Base-by-base conservation (phyloP, 2,888 invertebrate species). In the Drosophila diplacantha region DNA sequence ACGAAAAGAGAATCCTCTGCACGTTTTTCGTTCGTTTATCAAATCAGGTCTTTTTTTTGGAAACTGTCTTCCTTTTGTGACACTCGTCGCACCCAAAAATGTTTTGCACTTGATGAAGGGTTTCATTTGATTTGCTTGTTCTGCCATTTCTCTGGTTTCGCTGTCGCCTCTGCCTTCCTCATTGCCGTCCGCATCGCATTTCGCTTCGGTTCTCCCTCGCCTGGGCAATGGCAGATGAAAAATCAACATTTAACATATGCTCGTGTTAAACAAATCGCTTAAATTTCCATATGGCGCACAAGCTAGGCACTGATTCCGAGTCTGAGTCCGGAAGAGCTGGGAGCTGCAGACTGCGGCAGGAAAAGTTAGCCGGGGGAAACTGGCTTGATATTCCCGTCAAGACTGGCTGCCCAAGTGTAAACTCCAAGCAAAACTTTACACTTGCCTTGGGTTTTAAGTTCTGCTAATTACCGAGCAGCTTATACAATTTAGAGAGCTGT, bases 91-190 rank as follows among this genome's bases (percentile, higher is more conserved):
- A 52, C 26, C 50, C 70, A 43, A 76, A 81, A 81, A 73, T 74
- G 69, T 74, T 68, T 76, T 65, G 64, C 51, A 72, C 55, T 69
- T 74, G 74, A 73, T 80, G 80, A 82, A 82, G 82, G 82, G 77
- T 82, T 77, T 82, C 77, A 82, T 76, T 77, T 79, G 72, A 79
- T 77, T 81, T 77, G 74, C 72, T 72, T 73, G 63, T 65, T 52
- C 72, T 73, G 82, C 74, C 82, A 79, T 77, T 77, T 81, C 73
- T 81, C 82, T 75, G 82, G 76, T 79, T 77, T 81, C 82, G 47
- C 66, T 32, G 44, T 59, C 58, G 37, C 44, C 58, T 55, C 62
- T 66, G 76, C 63, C 63, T 73, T 52, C 59, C 67, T 72, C 64
- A 60, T 29, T 29, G 29, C 11, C 29, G 29, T 29, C 29, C 11